Base-by-base conservation (phyloP, 2,113 vertebrate species). In the Vulpes vulpes region DNA sequence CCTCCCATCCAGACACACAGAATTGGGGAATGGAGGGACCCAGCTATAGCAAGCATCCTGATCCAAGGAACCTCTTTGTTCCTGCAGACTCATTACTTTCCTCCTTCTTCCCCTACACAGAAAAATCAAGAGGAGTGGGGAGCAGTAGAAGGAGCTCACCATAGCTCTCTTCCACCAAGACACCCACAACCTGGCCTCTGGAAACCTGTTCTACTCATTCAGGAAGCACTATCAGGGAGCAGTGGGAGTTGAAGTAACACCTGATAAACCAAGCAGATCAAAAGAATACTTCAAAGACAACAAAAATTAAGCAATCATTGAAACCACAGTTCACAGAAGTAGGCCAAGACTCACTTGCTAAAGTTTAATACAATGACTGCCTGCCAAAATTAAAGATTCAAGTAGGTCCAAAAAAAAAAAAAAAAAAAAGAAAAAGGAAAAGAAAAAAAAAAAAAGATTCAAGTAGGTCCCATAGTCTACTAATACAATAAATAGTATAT, bases 31-130 rank as follows among this genome's bases (percentile, higher is more conserved):
- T 19, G 9, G 17, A 93, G 12, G 11, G 30, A 25, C 16, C 8
- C 9, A 53, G 11, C 2, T 19, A 73, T 0, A 71, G n/a, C 16
- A 80, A 38, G 71, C 5, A 67, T 16, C 27, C 35, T 38, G 43
- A 16, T 7, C 17, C 1, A 5, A 10, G n/a, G 3, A 49, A 2
- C 1, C 3, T 38, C 23, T 62, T 23, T 67, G 12, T 67, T 23
- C 9, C 11, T 86, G 4, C 5, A 65, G 7, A n/a, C 2, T 17
- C 7, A 30, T 60, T 60, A 14, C 8, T 74, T 43, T 82, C 15
- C 8, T 35, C 59, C 12, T 92, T 86, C 15, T 43, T 62, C 20
- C 10, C 19, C 19, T 11, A 23, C 7, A 49, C 49, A 73, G 55
- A 91, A 27, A 92, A 51, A 89, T 30, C 5, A 19, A 35, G 53